phyloP scores from a whole-genome alignment of 2,888 invertebrate species.

The Lamproptera curius region DNA sequence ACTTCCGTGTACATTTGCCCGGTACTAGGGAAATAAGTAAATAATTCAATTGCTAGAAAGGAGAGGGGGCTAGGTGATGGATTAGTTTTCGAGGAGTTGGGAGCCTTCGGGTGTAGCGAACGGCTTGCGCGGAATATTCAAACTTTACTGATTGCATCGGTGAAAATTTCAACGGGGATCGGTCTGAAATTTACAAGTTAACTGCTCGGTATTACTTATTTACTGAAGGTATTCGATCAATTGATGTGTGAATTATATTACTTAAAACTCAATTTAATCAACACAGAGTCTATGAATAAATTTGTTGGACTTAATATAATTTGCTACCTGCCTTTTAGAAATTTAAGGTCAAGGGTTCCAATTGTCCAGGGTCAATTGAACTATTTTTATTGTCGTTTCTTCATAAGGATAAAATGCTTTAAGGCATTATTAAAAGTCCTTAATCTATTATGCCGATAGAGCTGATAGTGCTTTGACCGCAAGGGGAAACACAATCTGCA shows the following conservation, averaged over 20 bases:
- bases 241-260: no score
- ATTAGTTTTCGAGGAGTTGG: constrained; percentile 6
- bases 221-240: no score
- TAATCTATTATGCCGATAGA: constrained; percentile 53
- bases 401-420: no score
- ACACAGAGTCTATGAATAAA: no score
- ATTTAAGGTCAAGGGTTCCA: no score
- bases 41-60: constrained; percentile 10
- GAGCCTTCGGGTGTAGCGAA: neutral
- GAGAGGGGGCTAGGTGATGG: neutral
- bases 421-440: no score
- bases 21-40: constrained; percentile 4
- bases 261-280: no score
- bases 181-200: neutral
- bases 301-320: no score
- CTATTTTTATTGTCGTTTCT: no score
- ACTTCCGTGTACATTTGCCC: constrained; percentile 3
- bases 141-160: constrained; percentile 1
- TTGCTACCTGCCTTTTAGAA: no score
- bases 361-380: no score
- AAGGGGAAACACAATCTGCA: constrained; percentile 19
- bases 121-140: neutral
- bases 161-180: neutral
- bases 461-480: constrained; percentile 35
- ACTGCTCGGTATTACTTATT: no score